Evolutionary conservation across 2,113 vertebrate genomes (phyloP), one percentile per base, ranked within the genome.

Genomic region (Hippocampus barbouri): DNA sequence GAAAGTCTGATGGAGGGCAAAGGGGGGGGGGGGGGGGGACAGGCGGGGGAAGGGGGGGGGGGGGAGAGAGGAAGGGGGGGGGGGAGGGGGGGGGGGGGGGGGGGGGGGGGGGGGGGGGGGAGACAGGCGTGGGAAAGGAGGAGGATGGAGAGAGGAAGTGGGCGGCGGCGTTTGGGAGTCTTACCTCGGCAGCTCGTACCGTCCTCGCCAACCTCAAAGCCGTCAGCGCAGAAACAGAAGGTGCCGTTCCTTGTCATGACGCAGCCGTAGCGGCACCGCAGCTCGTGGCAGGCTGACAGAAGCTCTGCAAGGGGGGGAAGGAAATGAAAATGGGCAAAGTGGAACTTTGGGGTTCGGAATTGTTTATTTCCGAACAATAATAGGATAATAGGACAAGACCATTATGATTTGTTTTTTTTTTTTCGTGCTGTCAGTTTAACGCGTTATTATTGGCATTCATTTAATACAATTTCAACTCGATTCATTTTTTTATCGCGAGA

Each of bases 121-220:
- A n/a, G n/a, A n/a, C 21, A 38, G 73, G 63, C 40, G 38, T 8
- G 47, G 38, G 66, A 45, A 63, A 61, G 59, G 23, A 59, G 30
- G 30, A 59, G 21, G 40, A 16, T 47, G 57, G 68, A 47, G 2
- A 38, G 18, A 54, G 60, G n/a, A 9, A 66, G 25, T 18, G 6
- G 6, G 56, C 69, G 43, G 70, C 59, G 25, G 47, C 68, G 59
- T 56, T 15, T 43, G 18, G 45, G 65, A 75, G 73, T 74, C 64
- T 85, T 91, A 98, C 97, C 97, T 96, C 90, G 90, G 86, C 97
- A 99, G 78, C 91, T 95, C 53, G 91, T 94, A 18, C 95, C 92
- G 11, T 98, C 94, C 5, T 93, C 85, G 66, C 91, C 88, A 0
- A 96, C 87, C 90, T 96, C 91, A 18, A 95, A 97, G 15, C 97